Percentiles rank a stretch among this genome's conserved stretches.
These are phyloP conservation scores for Enteromius mattozi DNA, from an alignment of 2,797 vertebrate species.

Conservation along the genomic window DNA sequence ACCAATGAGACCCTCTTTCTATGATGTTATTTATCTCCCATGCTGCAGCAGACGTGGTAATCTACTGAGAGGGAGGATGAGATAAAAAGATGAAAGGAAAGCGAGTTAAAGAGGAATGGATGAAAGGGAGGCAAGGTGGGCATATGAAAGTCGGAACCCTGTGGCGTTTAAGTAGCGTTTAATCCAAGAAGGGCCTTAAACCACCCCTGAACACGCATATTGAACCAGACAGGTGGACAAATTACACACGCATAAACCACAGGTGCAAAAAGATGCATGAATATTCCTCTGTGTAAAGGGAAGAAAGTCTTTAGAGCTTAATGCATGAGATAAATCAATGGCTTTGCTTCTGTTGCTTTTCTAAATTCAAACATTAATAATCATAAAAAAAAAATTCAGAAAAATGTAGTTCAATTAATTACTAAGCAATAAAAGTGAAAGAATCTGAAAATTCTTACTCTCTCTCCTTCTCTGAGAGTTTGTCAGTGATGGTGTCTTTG, in stretches of 20 bases:
- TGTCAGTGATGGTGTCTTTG: slow-evolving; percentile 98
- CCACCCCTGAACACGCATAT: slow-evolving; percentile 1
- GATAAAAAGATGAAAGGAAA: slow-evolving; percentile 52
- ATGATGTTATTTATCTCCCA: slow-evolving; percentile 49
- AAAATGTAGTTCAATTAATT: neutral
- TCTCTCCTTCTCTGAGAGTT: slow-evolving; percentile 95
- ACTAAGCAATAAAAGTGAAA: neutral
- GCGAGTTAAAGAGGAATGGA: slow-evolving; percentile 33
- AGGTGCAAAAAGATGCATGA: slow-evolving; percentile 15
- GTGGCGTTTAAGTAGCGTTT: slow-evolving; percentile 44
- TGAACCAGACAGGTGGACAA: slow-evolving; percentile 47
- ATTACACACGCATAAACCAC: slow-evolving; percentile 16
- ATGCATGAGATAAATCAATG: slow-evolving; percentile 7
- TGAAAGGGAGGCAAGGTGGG: slow-evolving; percentile 31
- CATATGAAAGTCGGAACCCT: slow-evolving; percentile 56
- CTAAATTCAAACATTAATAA: neutral
- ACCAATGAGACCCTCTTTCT: neutral
- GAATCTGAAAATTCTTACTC: slow-evolving; percentile 81
- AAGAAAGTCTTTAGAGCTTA: neutral
- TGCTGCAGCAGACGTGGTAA: slow-evolving; percentile 27
- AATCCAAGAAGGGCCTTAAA: slow-evolving; percentile 38
- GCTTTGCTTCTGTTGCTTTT: neutral
- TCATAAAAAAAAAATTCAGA: neutral
- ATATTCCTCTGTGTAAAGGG: neutral
- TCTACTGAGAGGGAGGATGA: slow-evolving; percentile 35